Evolutionary conservation across 2,888 invertebrate genomes (phyloP).

Genomic region (Nomada ferruginata): DNA sequence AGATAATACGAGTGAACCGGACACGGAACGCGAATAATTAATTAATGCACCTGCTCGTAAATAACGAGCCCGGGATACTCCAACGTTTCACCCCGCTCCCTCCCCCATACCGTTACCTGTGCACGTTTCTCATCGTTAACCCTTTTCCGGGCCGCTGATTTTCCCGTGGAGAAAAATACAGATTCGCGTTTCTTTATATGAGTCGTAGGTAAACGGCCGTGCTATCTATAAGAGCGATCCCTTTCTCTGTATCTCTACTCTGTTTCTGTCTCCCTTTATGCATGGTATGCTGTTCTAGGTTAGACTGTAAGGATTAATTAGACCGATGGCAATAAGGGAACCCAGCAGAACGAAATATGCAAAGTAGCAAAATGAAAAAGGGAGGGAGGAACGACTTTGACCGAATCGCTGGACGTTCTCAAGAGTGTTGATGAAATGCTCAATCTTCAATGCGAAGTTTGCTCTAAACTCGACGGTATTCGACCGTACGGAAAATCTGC

Average conservation of each 20-base stretch:
- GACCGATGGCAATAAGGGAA: constrained; percentile 27
- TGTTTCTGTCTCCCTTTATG: background rate
- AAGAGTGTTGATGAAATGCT: background rate
- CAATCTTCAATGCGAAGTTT: background rate
- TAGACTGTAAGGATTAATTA: constrained; percentile 25
- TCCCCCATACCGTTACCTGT: background rate
- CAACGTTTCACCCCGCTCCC: background rate
- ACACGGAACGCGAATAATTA: constrained; percentile 52
- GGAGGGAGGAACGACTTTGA: background rate
- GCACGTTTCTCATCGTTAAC: constrained; percentile 26
- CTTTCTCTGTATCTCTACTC: background rate
- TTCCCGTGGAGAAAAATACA: background rate
- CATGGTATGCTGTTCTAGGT: background rate
- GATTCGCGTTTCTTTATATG: constrained; percentile 1
- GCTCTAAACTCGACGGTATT: background rate
- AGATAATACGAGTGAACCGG: constrained; percentile 56
- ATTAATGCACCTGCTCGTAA: constrained; percentile 42
- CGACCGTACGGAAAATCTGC: background rate
- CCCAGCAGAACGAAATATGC: background rate
- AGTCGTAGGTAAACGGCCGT: constrained; percentile 18
- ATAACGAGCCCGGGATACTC: constrained; percentile 32
- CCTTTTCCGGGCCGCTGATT: constrained; percentile 40
- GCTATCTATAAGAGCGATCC: background rate
- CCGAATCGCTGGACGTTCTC: background rate
- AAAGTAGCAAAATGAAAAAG: background rate